Evolutionary conservation across 2,888 invertebrate species (phyloP).

Genomic region (Maniola hyperantus): DNA sequence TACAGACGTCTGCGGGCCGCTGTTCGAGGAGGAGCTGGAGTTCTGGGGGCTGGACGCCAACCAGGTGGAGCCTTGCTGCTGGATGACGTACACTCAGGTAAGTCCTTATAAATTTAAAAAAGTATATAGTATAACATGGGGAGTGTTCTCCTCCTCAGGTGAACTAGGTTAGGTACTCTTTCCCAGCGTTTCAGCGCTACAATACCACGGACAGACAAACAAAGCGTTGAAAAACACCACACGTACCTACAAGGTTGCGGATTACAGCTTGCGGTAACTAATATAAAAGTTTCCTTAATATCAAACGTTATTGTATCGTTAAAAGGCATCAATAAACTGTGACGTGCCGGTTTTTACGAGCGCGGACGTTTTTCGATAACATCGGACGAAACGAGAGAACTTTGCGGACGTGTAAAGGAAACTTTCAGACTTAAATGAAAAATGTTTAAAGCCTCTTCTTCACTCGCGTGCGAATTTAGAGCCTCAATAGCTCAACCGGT

Average conservation of each 20-base stretch:
- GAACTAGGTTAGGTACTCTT: too few species aligned
- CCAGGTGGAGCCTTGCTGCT: conserved; percentile 99
- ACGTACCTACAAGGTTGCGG: not conserved
- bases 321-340: conserved; percentile 7
- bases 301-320: conserved; percentile 5
- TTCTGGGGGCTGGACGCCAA: conserved; percentile 99
- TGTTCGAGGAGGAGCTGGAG: conserved; percentile 99
- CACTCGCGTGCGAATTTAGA: too few species aligned
- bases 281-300: conserved; percentile 12
- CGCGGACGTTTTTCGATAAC: conserved; percentile 12
- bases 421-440: not conserved
- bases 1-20: conserved; percentile 98
- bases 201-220: too few species aligned
- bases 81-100: conserved; percentile 99
- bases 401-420: conserved; percentile 17
- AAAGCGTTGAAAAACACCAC: too few species aligned
- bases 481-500: too few species aligned
- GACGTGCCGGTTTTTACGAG: conserved; percentile 7
- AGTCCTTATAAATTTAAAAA: not conserved
- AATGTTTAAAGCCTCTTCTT: too few species aligned
- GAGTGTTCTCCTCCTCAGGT: too few species aligned
- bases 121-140: too few species aligned
- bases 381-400: conserved; percentile 5
- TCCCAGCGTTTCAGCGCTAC: too few species aligned
- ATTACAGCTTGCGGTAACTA: not conserved